phyloP scores from a whole-genome alignment of 2,113 vertebrate genomes.

The Naja naja region DNA sequence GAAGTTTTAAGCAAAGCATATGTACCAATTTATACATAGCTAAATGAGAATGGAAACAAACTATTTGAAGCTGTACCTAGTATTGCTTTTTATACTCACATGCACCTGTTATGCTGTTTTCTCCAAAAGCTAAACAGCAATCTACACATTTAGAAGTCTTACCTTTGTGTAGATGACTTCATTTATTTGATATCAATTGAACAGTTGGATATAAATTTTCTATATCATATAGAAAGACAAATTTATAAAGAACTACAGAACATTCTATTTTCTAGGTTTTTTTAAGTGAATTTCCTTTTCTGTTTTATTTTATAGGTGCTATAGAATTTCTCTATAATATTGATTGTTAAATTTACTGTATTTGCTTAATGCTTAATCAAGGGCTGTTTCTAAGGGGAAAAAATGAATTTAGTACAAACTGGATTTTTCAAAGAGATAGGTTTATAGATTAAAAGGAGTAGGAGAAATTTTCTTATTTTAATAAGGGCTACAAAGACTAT shows the following conservation, averaged over 20 bases:
- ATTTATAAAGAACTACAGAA: neutral
- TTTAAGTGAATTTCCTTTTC: neutral
- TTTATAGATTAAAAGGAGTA: neutral
- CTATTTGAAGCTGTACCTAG: neutral
- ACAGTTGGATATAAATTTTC: neutral
- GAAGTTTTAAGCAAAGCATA: neutral
- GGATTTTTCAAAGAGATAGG: conserved; percentile 19
- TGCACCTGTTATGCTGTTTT: neutral
- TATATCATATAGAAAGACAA: neutral
- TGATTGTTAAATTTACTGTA: neutral
- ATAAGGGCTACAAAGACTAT: neutral
- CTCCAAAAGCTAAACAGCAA: neutral
- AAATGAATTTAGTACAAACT: neutral
- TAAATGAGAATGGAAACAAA: too few relatives aligned
- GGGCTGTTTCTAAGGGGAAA: neutral
- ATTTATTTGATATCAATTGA: neutral
- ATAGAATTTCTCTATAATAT: neutral
- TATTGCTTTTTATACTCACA: neutral
- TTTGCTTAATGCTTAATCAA: neutral
- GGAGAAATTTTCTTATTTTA: neutral
- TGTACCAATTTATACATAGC: neutral
- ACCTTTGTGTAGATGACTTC: too few relatives aligned
- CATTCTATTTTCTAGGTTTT: neutral
- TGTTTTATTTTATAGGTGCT: neutral
- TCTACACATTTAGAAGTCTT: neutral